Conservation (phyloP, 2,113 vertebrate species). For the Catagonus wagneri region DNA sequence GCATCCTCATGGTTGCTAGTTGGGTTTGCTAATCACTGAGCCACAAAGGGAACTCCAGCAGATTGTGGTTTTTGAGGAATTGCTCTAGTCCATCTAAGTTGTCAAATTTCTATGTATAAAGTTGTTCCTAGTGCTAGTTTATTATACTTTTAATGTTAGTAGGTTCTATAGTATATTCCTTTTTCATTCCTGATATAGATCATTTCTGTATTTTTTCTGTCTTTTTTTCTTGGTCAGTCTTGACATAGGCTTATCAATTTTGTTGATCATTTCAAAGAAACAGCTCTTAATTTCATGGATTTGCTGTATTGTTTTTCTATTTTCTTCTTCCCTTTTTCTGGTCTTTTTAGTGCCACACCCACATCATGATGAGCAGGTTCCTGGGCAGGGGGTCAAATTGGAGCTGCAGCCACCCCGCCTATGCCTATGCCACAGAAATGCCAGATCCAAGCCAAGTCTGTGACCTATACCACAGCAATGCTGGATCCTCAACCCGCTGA, state of each 20-base stretch:
- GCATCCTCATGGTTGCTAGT: no score
- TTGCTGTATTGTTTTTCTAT: not conserved
- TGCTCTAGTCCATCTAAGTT: not conserved
- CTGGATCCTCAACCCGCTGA: no score
- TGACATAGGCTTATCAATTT: not conserved
- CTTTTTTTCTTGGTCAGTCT: not conserved
- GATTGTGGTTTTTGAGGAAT: conserved; percentile 10
- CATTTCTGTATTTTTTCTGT: not conserved
- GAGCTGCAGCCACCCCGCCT: no score
- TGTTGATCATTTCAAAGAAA: conserved; percentile 31
- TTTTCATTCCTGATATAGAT: not conserved
- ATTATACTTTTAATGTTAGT: not conserved
- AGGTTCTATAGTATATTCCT: not conserved
- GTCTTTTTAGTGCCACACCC: no score
- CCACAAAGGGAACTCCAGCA: not conserved
- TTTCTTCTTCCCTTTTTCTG: not conserved
- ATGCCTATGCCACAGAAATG: no score
- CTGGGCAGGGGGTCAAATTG: no score
- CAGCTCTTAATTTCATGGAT: not conserved
- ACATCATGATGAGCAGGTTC: no score
- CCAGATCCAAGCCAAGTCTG: no score
- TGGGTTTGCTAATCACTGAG: no score
- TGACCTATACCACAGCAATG: no score
- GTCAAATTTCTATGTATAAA: not conserved
- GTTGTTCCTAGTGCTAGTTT: not conserved